Percentiles rank a stretch among this genome's conserved stretches.
Evolutionary conservation across 2,888 invertebrate genomes (phyloP).

Genomic region (Coleophora deauratella): DNA sequence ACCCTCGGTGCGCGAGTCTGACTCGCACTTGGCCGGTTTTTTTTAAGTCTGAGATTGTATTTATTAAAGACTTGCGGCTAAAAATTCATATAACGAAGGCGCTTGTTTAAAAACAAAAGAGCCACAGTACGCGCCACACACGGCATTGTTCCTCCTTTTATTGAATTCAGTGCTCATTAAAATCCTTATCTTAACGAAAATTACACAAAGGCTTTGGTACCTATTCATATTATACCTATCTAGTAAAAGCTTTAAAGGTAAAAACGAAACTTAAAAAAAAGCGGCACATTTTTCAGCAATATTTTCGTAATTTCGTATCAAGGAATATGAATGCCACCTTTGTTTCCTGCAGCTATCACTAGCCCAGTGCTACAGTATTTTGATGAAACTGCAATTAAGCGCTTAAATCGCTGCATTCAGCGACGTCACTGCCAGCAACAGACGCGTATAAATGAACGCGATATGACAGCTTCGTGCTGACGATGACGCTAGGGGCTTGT

Average conservation of each 20-base stretch:
- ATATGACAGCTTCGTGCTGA: background rate
- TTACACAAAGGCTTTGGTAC: background rate
- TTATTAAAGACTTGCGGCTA: constrained; percentile 55
- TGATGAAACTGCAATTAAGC: constrained; percentile 1
- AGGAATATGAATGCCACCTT: no score
- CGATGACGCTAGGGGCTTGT: background rate
- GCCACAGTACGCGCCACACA: constrained; percentile 54
- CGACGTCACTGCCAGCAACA: background rate
- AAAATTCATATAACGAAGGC: constrained; percentile 56
- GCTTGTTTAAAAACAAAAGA: constrained; percentile 44
- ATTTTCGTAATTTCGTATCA: no score
- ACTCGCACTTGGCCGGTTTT: no score
- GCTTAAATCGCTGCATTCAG: constrained; percentile 2
- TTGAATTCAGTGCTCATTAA: constrained; percentile 66
- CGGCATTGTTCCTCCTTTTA: constrained; percentile 59
- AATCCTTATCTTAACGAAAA: constrained; percentile 31
- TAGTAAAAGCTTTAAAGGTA: no score
- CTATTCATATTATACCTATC: no score
- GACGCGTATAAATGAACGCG: background rate
- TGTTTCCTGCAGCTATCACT: no score
- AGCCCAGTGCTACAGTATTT: no score
- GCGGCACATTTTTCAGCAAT: no score
- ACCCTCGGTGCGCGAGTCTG: no score
- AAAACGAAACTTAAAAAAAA: no score
- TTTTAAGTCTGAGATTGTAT: no score